Percentiles rank a stretch among this genome's conserved stretches.
Evolutionary conservation across 1,140 invertebrate species (phyloP).

Genomic region (Leptestheria dahalacensis): DNA sequence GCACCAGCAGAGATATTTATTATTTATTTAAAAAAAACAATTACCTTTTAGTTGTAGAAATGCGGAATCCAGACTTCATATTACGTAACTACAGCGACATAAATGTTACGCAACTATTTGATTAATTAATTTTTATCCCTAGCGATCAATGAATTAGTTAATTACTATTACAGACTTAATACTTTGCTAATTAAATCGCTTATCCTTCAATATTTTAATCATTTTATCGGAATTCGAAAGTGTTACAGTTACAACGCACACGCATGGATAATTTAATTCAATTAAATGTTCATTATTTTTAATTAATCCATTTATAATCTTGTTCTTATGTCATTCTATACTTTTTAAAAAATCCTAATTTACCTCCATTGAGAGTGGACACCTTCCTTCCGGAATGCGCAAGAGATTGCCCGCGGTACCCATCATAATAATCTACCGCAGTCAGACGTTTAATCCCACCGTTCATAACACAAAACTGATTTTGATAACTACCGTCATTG

Average conservation of each 20-base stretch:
- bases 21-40: too few species aligned
- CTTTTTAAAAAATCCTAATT: neutral
- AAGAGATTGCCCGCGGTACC: neutral
- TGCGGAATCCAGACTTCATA: neutral
- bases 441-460: too few species aligned
- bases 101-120: neutral
- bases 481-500: constrained; percentile 17
- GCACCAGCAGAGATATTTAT: too few species aligned
- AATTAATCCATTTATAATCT: neutral
- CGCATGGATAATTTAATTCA: too few species aligned
- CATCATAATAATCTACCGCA: neutral
- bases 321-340: neutral
- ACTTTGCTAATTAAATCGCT: too few species aligned
- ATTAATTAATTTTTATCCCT: too few species aligned
- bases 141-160: too few species aligned
- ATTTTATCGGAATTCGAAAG: too few species aligned
- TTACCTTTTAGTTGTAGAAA: neutral
- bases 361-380: neutral
- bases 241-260: too few species aligned
- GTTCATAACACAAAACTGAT: too few species aligned
- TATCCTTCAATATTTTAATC: too few species aligned
- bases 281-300: neutral
- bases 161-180: neutral
- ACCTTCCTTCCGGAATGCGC: neutral
- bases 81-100: neutral